Evolutionary conservation across 2,888 invertebrate genomes (phyloP).

Genomic region (Drosophila ezoana): DNA sequence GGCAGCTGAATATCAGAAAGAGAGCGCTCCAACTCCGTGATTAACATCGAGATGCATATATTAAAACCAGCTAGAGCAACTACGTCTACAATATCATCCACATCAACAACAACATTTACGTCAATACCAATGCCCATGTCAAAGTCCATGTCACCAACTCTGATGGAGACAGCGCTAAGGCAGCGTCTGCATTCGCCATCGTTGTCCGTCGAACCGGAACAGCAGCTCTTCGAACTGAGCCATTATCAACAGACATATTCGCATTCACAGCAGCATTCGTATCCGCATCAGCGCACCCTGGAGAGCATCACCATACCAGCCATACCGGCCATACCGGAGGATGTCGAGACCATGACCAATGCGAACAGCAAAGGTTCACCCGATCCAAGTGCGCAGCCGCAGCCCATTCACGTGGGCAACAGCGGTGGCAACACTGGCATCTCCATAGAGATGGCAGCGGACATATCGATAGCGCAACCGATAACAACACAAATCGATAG

Average conservation of each 20-base stretch:
- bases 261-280: constrained; percentile 28
- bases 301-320: constrained; percentile 65
- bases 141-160: constrained; percentile 50
- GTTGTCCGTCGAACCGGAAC: constrained; percentile 33
- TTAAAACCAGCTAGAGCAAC: constrained; percentile 50
- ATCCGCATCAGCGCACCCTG: constrained; percentile 41
- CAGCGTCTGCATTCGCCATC: constrained; percentile 55
- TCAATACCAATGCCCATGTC: constrained; percentile 45
- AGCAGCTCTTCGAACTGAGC: constrained; percentile 36
- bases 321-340: constrained; percentile 77
- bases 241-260: constrained; percentile 42
- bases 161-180: constrained; percentile 60
- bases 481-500: constrained; percentile 17
- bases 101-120: constrained; percentile 33
- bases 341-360: constrained; percentile 61
- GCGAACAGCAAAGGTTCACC: constrained; percentile 58
- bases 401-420: constrained; percentile 15
- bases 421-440: neutral
- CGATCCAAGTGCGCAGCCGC: constrained; percentile 40
- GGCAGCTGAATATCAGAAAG: constrained; percentile 85
- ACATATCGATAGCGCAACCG: constrained; percentile 33
- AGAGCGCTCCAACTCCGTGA: constrained; percentile 82
- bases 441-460: neutral
- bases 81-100: constrained; percentile 16
- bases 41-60: constrained; percentile 80